A percentile compares a stretch with the other conserved stretches of the same genome.
Evolutionary conservation across 2,888 invertebrate species (phyloP).

Genomic region (Caenorhabditis drosophilae): DNA sequence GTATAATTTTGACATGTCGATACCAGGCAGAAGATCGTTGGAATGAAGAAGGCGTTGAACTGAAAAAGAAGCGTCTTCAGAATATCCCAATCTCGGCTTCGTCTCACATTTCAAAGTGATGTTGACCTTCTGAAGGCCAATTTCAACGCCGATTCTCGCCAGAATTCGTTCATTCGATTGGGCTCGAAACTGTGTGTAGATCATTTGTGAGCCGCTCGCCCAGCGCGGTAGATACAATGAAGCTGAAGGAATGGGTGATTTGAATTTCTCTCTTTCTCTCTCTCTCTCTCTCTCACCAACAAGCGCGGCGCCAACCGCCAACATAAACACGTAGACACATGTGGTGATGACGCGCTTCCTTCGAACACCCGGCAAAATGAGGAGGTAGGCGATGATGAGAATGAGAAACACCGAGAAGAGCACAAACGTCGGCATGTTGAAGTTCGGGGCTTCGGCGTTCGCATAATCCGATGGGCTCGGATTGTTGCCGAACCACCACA

Average conservation of each 20-base stretch:
- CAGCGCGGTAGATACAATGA: constrained; percentile 60
- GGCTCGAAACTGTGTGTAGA: constrained; percentile 61
- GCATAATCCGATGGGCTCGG: constrained; percentile 52
- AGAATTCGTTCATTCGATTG: constrained; percentile 61
- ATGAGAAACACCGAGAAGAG: constrained; percentile 57
- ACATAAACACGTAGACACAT: constrained; percentile 53
- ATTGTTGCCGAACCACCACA: constrained; percentile 45
- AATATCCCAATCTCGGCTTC: too few relatives aligned
- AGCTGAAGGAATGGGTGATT: constrained; percentile 38
- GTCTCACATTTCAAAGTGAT: constrained; percentile 60
- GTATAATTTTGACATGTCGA: constrained; percentile 47
- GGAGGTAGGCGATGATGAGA: constrained; percentile 62
- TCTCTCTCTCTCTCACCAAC: constrained; percentile 46
- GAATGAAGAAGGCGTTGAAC: constrained; percentile 40
- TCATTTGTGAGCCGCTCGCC: constrained; percentile 58
- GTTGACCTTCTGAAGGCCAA: constrained; percentile 62
- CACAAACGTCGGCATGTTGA: constrained; percentile 43
- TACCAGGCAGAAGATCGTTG: constrained; percentile 26
- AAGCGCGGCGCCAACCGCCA: constrained; percentile 58
- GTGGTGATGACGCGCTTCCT: constrained; percentile 60
- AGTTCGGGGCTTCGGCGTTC: constrained; percentile 37
- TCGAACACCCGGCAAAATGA: constrained; percentile 63
- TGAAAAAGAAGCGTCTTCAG: constrained; percentile 21
- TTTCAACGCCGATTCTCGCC: constrained; percentile 57
- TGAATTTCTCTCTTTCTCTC: background rate